Percentiles rank a stretch among this genome's conserved stretches.
phyloP scores from a whole-genome alignment of 1,140 invertebrate species.

The Drosophila oshimai region DNA sequence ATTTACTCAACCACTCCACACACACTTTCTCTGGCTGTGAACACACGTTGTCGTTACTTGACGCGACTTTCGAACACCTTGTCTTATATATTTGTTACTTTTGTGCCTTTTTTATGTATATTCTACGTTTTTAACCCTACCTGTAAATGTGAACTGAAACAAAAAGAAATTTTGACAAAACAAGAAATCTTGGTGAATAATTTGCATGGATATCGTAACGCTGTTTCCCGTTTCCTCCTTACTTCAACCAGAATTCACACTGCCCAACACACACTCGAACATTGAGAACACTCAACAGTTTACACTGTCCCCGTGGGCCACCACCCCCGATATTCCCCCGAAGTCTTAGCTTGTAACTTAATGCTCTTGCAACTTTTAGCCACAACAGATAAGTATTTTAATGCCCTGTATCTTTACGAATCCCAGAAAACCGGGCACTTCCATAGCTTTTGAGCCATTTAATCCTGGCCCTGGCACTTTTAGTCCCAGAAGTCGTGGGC shows the following conservation, averaged over 20 bases:
- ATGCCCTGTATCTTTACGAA: slow-evolving; percentile 21
- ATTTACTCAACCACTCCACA: slow-evolving; percentile 2
- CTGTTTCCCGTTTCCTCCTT: slow-evolving; percentile 70
- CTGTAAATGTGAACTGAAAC: slow-evolving; percentile 63
- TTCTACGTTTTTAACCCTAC: slow-evolving; percentile 37
- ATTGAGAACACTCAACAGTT: slow-evolving; percentile 28
- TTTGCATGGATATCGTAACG: slow-evolving; percentile 83
- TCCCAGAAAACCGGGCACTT: slow-evolving; percentile 4
- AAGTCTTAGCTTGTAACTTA: slow-evolving; percentile 22
- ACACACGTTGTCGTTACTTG: slow-evolving; percentile 34
- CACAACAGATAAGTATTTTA: slow-evolving; percentile 62
- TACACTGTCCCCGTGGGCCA: slow-evolving; percentile 14
- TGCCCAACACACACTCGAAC: slow-evolving; percentile 1
- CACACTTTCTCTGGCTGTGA: slow-evolving; percentile 29
- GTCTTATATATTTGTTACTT: slow-evolving; percentile 37
- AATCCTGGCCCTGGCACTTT: slow-evolving; percentile 20
- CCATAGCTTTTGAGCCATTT: slow-evolving; percentile 1
- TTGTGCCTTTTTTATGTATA: slow-evolving; percentile 19
- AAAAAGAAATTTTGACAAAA: slow-evolving; percentile 28
- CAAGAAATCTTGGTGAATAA: slow-evolving; percentile 74
- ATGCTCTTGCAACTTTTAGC: slow-evolving; percentile 56
- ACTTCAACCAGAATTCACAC: slow-evolving; percentile 37
- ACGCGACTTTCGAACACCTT: slow-evolving; percentile 32
- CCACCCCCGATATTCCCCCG: background rate
- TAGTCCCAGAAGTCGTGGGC: slow-evolving; percentile 23